phyloP scores from a whole-genome alignment of 2,888 invertebrate species.

The Germaria angustata region DNA sequence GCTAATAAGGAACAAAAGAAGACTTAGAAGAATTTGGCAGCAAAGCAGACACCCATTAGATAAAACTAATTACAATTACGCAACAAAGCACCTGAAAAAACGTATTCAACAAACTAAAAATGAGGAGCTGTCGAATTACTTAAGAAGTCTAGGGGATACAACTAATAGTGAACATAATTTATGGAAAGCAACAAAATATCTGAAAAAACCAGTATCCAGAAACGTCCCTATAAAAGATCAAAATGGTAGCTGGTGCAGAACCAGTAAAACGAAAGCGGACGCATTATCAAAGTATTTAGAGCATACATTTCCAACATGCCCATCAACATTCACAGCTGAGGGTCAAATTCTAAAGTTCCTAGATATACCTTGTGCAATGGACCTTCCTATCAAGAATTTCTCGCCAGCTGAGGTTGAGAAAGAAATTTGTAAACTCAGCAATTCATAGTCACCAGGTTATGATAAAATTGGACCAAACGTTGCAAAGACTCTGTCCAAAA shows the following conservation, averaged over 20 bases:
- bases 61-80: conserved; percentile 11
- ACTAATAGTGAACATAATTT: no score
- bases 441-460: conserved; percentile 12
- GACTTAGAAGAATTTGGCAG: conserved; percentile 32
- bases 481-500: conserved; percentile 18
- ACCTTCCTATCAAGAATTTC: not conserved
- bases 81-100: no score
- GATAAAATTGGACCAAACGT: conserved; percentile 32
- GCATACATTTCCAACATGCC: not conserved
- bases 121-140: no score
- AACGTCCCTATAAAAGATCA: not conserved
- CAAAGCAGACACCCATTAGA: conserved; percentile 20
- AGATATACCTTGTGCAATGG: not conserved
- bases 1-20: conserved; percentile 18
- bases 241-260: not conserved
- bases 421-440: conserved; percentile 9
- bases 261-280: not conserved
- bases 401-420: not conserved
- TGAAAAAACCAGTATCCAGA: not conserved
- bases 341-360: not conserved
- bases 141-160: no score
- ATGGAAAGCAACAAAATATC: not conserved
- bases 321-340: not conserved
- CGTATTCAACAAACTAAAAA: no score
- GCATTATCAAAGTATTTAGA: not conserved